Evolutionary conservation across 64 coral and sea anemone genomes (phyloP), one percentile per base, ranked within the genome.

Genomic region (Catalaphyllia jardinei): DNA sequence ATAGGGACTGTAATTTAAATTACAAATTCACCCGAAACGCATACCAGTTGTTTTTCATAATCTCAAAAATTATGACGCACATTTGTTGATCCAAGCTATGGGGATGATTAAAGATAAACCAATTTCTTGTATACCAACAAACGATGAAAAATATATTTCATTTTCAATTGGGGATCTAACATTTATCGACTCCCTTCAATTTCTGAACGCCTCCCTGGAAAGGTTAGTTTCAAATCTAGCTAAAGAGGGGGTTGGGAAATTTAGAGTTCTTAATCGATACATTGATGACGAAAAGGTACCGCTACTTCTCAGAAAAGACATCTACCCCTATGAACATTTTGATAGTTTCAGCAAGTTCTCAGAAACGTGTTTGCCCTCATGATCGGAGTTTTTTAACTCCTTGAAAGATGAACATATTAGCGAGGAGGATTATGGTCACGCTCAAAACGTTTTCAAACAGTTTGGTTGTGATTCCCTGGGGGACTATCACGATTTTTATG

Each of bases 31-130:
- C 79, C 11, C n/a, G n/a, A 52, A 65, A 0, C 67, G 87, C n/a
- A 89, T 94, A 17, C 92, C 92, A 17, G 79, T 94, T 18, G 71
- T 94, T 76, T 72, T 84, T 1, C 82, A 87, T 13, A 92, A 92
- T n/a, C 57, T 92, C 0, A 18, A 29, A 12, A 63, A 63, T 27
- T 89, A 89, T 49, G 62, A 91, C 64, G 54, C 79, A 0, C 89
- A 91, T 24, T 63, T 88, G 20, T 67, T 93, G 0, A 83, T 88
- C 54, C 29, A 89, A 50, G 87, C 79, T 0, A 74, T 90, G n/a
- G 87, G 72, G 0, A 90, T 87, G 54, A 24, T 90, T 2, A 86
- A 94, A 38, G 42, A 73, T 0, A 82, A 71, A 46, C 22, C 49
- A 0, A 94, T 90, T 28, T 79, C 75, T 20, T 72, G 80, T 24